These are phyloP conservation scores for Pandemis heparana DNA, from an alignment of 2,888 invertebrate genomes.

Conservation along the genomic window DNA sequence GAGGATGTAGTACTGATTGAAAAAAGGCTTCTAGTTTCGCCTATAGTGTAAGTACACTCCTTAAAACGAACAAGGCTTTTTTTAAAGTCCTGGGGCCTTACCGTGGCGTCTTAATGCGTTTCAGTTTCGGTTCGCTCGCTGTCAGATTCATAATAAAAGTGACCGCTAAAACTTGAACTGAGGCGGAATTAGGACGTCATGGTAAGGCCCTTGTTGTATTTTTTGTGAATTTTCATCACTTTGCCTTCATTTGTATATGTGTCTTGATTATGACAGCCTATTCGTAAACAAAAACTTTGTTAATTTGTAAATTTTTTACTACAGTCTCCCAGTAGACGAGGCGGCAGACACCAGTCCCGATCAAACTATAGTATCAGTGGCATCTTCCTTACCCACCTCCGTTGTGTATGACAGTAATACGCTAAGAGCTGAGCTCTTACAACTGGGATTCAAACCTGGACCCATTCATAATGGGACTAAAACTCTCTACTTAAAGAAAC, in stretches of 20 bases:
- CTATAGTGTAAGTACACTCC: conserved; percentile 78
- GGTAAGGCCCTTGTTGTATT: too few species aligned
- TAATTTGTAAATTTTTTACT: conserved; percentile 8
- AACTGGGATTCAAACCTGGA: conserved; percentile 90
- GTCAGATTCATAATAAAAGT: too few species aligned
- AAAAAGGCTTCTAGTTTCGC: conserved; percentile 84
- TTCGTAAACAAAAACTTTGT: not conserved
- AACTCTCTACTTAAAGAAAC: conserved; percentile 90
- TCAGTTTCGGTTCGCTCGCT: too few species aligned
- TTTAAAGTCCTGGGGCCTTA: too few species aligned
- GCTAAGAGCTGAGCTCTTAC: conserved; percentile 87
- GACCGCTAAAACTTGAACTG: too few species aligned
- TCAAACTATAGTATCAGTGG: conserved; percentile 73
- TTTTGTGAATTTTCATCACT: too few species aligned
- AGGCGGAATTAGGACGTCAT: too few species aligned
- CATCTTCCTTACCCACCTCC: conserved; percentile 85
- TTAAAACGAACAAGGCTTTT: too few species aligned
- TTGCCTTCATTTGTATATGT: too few species aligned
- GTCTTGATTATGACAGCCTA: too few species aligned
- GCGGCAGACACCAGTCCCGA: conserved; percentile 63
- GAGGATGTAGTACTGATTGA: conserved; percentile 90
- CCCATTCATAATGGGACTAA: conserved; percentile 93
- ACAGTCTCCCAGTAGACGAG: conserved; percentile 73
- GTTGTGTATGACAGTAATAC: conserved; percentile 89
- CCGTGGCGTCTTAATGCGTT: too few species aligned